These are phyloP conservation scores for Ceratitis capitata DNA, from an alignment of 1,140 invertebrate genomes.

Conservation along the genomic window DNA sequence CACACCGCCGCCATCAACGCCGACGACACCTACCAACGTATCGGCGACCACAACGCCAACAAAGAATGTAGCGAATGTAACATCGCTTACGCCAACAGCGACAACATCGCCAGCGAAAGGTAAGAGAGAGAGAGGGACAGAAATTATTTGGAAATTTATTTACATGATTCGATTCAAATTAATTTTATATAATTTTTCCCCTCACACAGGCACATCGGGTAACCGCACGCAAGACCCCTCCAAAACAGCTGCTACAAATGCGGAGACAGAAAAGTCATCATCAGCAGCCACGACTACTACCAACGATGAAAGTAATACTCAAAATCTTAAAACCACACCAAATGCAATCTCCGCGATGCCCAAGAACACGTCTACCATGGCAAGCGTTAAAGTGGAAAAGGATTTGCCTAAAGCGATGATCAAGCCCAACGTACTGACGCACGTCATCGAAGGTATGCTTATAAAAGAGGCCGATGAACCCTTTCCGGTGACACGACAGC, in stretches of 20 bases:
- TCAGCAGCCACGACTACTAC: background rate
- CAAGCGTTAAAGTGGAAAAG: conserved; percentile 69
- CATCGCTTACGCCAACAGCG: background rate
- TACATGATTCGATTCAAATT: background rate
- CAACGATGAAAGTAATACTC: conserved; percentile 7
- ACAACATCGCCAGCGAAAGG: conserved; percentile 51
- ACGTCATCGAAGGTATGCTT: conserved; percentile 96
- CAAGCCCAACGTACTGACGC: conserved; percentile 94
- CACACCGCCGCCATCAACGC: conserved; percentile 35
- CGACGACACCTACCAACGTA: conserved; percentile 51
- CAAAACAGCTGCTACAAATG: background rate
- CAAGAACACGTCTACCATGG: conserved; percentile 43
- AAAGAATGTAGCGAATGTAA: background rate
- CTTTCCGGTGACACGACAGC: conserved; percentile 81
- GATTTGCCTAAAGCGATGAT: conserved; percentile 91
- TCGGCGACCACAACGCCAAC: conserved; percentile 44
- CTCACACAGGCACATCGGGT: background rate
- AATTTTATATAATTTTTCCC: background rate
- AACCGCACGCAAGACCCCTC: background rate
- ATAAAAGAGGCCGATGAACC: conserved; percentile 93
- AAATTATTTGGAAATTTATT: too few relatives aligned
- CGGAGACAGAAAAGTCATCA: conserved; percentile 3
- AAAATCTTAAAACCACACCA: conserved; percentile 23
- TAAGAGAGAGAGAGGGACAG: conserved; percentile 58
- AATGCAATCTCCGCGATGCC: conserved; percentile 31